phyloP scores from a whole-genome alignment of 2,888 invertebrate species.

The Chalcis sispes region DNA sequence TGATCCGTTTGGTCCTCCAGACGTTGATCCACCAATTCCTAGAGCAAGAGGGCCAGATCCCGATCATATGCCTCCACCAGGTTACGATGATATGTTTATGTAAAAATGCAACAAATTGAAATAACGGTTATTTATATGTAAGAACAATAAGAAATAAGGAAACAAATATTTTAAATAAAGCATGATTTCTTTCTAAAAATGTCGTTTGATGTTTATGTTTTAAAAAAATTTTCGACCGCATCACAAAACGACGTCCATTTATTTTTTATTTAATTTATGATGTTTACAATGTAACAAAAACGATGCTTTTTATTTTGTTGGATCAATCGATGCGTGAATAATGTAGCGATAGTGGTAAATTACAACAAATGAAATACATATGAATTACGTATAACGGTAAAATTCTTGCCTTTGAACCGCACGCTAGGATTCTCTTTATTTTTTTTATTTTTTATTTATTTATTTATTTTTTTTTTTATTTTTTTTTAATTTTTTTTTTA shows the following conservation, averaged over 20 bases:
- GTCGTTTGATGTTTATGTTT: slow-evolving; percentile 32
- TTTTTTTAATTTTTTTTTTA: slow-evolving; percentile 5
- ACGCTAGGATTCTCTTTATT: too few relatives aligned
- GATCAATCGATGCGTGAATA: slow-evolving; percentile 59
- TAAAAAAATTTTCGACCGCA: slow-evolving; percentile 42
- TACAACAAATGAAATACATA: slow-evolving; percentile 45
- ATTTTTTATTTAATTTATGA: slow-evolving; percentile 66
- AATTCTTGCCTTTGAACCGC: slow-evolving; percentile 33
- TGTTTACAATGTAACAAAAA: slow-evolving; percentile 68
- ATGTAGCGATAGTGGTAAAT: slow-evolving; percentile 63
- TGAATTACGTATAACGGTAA: slow-evolving; percentile 49
- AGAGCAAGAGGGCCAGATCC: slow-evolving; percentile 79
- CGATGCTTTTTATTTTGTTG: slow-evolving; percentile 53
- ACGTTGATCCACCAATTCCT: slow-evolving; percentile 67
- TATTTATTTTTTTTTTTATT: slow-evolving; percentile 17
- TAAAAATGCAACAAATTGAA: slow-evolving; percentile 70
- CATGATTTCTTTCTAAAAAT: slow-evolving; percentile 34
- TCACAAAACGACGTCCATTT: slow-evolving; percentile 67
- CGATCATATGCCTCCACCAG: slow-evolving; percentile 87
- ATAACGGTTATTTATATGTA: slow-evolving; percentile 4
- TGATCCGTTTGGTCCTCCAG: slow-evolving; percentile 88
- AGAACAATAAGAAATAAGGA: slow-evolving; percentile 32
- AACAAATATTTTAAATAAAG: slow-evolving; percentile 46
- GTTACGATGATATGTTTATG: slow-evolving; percentile 87
- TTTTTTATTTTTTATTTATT: too few relatives aligned